Evolutionary conservation across 2,888 invertebrate species (phyloP), one percentile per base, ranked within the genome.

Genomic region (Xestia sexstrigata): DNA sequence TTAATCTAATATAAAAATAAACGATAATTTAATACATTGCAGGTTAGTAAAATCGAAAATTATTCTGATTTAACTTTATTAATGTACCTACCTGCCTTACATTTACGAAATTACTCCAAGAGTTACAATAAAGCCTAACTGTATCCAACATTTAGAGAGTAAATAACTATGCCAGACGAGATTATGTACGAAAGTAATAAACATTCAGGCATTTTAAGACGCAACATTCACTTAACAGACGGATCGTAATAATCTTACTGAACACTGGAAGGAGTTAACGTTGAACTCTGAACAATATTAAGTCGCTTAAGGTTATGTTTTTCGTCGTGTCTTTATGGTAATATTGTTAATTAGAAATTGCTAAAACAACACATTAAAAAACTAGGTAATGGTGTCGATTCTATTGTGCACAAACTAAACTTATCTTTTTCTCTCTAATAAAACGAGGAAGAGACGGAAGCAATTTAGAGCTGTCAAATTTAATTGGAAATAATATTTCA

Each of bases 101-200:
- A 35, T 66, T 67, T 45, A 55, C 84, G 49, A 65, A 65, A 62
- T 45, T 35, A 70, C 60, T 74, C 9, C 11, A 49, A 20, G 45
- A 35, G 15, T 65, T 70, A 76, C 60, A 85, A 81, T 81, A 65
- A 85, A 72, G 63, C 82, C 66, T 62, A 85, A 69, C 55, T 58
- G 83, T 68, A 71, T 78, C 20, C 69, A 63, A 13, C 52, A 70
- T 81, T 70, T 5, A 60, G 45, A 74, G 39, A 84, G 75, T 60
- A 70, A 47, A 60, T 65, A 84, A 81, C 75, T 79, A 70, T 69
- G 52, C 62, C 63, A 67, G 76, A 83, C 87, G 67, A 86, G 84
- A 86, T 86, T 80, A 87, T 66, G 81, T 86, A 81, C 73, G 63
- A 74, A 78, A 78, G 87, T 84, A 86, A 86, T 86, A 85, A 87